Base-by-base conservation (phyloP, 2,888 invertebrate genomes). In the Lithophane socia region DNA sequence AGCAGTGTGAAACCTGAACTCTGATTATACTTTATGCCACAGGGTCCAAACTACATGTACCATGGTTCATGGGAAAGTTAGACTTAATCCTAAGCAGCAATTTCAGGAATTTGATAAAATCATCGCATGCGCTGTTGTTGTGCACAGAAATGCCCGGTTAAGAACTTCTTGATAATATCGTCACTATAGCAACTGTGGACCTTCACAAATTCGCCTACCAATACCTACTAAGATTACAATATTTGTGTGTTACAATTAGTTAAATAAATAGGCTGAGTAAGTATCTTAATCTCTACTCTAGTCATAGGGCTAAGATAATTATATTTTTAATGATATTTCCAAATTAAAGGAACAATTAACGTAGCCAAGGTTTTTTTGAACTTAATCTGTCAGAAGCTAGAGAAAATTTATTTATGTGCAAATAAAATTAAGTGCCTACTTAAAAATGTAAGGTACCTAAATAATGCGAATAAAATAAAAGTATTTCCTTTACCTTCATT, bases 321-420 rank as follows among this genome's bases (percentile, higher is more conserved):
- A 54, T 75, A 54, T 18, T 44, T 18, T 54, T 54, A n/a, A 37
- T 60, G 12, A 80, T 61, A 54, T 60, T 68, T 37, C 2, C 12
- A 52, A 72, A 77, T 52, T 77, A 56, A 61, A 75, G 13, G 10
- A 75, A 66, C 42, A 49, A 44, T 60, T 42, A 66, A 69, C 21
- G 3, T 60, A 21, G 66, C 42, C 66, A 80, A 52, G 61, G 61
- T 49, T 56, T 24, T 58, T 47, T 21, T 37, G 2, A 44, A n/a
- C 3, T 44, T n/a, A 24, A 49, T 54, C 16, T 63, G 37, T 13
- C 13, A 70, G 10, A 75, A 21, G 21, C n/a, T 70, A 61, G 49
- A 66, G 29, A 70, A 70, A 75, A 61, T 56, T 24, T 79, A 60
- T 65, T 66, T 58, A 58, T 18, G 18, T 58, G 61, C 24, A 69